Percentiles rank a stretch among this genome's conserved stretches.
Evolutionary conservation across 2,888 invertebrate genomes (phyloP).

Genomic region (Pachymerium ferrugineum): DNA sequence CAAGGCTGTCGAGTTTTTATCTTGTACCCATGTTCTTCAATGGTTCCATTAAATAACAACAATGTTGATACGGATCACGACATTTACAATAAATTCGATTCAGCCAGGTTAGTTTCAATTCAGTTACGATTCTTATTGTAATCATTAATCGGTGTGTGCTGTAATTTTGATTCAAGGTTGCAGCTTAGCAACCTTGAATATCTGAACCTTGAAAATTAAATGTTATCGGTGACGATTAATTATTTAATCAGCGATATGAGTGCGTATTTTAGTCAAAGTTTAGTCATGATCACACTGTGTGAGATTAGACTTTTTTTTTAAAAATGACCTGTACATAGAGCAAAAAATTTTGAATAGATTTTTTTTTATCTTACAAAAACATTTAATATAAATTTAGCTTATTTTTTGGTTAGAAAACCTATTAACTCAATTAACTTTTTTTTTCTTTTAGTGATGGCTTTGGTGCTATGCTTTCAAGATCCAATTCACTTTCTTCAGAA

Average conservation of each 20-base stretch:
- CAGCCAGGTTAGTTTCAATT: neutral
- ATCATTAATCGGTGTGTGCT: no score
- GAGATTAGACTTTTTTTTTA: neutral
- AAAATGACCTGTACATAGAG: neutral
- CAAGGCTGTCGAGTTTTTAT: conserved; percentile 29
- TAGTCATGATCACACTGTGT: no score
- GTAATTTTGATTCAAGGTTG: neutral
- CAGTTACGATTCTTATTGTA: no score
- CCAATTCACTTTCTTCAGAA: neutral
- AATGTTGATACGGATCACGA: neutral
- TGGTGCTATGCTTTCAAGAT: neutral
- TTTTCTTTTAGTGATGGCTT: neutral
- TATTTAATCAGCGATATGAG: conserved; percentile 14
- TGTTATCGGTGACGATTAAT: neutral
- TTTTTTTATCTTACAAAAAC: no score
- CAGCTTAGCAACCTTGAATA: neutral
- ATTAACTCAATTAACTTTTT: neutral
- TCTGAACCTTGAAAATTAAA: neutral
- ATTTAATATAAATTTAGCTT: no score
- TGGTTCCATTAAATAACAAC: neutral
- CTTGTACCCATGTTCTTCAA: neutral
- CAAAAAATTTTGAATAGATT: neutral
- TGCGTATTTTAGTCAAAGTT: no score
- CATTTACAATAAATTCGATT: neutral
- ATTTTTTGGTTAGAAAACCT: neutral